Evolutionary conservation across 1,140 invertebrate species (phyloP), one percentile per base, ranked within the genome.

Genomic region (Rhysida immarginata): DNA sequence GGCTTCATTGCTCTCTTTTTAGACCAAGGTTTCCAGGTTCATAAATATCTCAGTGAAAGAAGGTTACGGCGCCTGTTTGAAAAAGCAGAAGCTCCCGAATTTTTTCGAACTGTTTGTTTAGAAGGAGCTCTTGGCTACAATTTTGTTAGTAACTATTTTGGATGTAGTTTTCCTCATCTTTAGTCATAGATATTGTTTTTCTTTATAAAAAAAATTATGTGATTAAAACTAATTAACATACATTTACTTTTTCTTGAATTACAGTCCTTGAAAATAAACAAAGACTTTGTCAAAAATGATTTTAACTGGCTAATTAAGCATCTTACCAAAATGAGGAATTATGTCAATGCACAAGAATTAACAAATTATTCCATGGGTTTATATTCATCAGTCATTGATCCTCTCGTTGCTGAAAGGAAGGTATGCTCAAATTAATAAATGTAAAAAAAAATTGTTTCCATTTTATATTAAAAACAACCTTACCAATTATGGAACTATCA

Each of bases 1-100:
- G 67, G 65, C 27, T 75, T 75, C 62, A 66, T 75, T 0, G 70
- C 70, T 26, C 56, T 74, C 14, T 75, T 75, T 58, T 56, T 75
- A 5, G 63, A 69, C 42, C 66, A 70, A 53, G 70, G 70, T 16
- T 68, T 74, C 54, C 62, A 64, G 54, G 60, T 74, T 41, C 71
- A 71, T 52, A 67, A 69, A 52, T 74, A 67, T 52, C 56, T 74
- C 1, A 68, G 59, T 60, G 69, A 61, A 61, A 66, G 52, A 58
- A 24, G 69, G 20, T 59, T 73, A 1, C 64, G 63, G 26, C 53
- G 64, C 16, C 56, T 74, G 18, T 73, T 69, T 61, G 66, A 66
- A 24, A 68, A 65, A 58, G 63, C 66, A 20, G 60, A 69, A 26
- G 62, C 68, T 55, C 63, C 69, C 53, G 73, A 74, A 53, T 74